Conservation (phyloP, 1,140 invertebrate genomes). For the Drosophila melanogaster region DNA sequence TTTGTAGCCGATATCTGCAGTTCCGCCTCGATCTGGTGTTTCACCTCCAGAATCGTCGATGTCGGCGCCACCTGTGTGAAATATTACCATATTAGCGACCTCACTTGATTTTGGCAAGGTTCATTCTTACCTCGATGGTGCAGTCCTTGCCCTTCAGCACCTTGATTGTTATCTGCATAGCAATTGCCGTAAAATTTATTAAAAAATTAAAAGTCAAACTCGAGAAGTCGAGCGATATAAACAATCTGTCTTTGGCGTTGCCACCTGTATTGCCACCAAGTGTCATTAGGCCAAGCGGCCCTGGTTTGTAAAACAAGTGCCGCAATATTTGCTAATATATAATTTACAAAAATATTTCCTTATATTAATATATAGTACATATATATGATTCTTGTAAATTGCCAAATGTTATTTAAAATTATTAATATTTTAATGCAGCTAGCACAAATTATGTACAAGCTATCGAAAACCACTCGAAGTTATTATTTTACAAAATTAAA, state of each 20-base stretch:
- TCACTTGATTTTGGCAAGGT: background rate
- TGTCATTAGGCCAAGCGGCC: background rate
- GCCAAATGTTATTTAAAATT: too few relatives aligned
- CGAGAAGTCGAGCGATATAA: conserved; percentile 55
- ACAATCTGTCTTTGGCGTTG: conserved; percentile 44
- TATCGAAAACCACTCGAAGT: background rate
- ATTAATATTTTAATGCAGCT: background rate
- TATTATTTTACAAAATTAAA: background rate
- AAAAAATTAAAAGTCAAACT: conserved; percentile 17
- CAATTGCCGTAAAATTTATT: conserved; percentile 1
- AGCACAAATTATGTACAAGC: background rate
- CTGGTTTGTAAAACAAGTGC: background rate
- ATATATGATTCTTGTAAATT: too few relatives aligned
- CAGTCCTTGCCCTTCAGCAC: conserved; percentile 85
- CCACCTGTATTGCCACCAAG: conserved; percentile 20
- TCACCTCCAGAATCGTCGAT: conserved; percentile 85
- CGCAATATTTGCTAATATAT: background rate
- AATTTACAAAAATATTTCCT: too few relatives aligned
- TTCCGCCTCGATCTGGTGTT: conserved; percentile 84
- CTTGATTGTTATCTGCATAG: conserved; percentile 86
- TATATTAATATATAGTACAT: too few relatives aligned
- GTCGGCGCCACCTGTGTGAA: conserved; percentile 68
- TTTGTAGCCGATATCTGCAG: conserved; percentile 85
- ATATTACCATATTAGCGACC: background rate
- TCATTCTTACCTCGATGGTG: conserved; percentile 80